A percentile compares a stretch with the other conserved stretches of the same genome.
Conservation (phyloP, 2,113 vertebrate genomes). For the Neoarius graeffei region DNA sequence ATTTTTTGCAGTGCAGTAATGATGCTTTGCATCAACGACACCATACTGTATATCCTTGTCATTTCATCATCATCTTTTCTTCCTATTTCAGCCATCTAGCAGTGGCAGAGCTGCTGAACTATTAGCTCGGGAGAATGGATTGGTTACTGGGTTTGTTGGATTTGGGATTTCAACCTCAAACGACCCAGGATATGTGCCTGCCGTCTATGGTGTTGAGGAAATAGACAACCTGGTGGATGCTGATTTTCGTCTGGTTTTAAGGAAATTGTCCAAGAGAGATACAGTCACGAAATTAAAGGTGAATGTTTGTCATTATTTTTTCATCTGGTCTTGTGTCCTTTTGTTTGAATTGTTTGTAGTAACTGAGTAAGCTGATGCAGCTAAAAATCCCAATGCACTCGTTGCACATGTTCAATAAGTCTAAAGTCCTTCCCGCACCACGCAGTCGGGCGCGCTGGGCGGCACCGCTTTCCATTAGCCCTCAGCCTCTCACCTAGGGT, state of each 20-base stretch:
- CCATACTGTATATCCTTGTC: not conserved
- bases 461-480: too few species aligned
- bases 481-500: too few species aligned
- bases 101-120: conserved; percentile 93
- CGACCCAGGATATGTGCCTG: conserved; percentile 91
- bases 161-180: conserved; percentile 81
- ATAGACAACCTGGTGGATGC: conserved; percentile 94
- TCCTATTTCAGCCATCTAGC: conserved; percentile 84
- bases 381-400: not conserved
- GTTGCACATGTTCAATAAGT: not conserved
- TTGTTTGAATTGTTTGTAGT: not conserved
- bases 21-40: not conserved
- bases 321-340: not conserved
- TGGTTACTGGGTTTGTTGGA: conserved; percentile 91
- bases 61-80: not conserved
- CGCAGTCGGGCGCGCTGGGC: too few species aligned
- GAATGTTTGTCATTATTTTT: conserved; percentile 41
- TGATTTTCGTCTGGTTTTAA: conserved; percentile 92
- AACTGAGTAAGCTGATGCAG: not conserved
- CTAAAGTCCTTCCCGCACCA: too few species aligned
- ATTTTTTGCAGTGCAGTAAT: too few species aligned
- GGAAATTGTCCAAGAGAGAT: conserved; percentile 95
- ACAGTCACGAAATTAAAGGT: conserved; percentile 92
- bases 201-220: conserved; percentile 92
- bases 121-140: conserved; percentile 87